Evolutionary conservation across 30 jellyfish, hydroid and myxozoan genomes (phyloP), one percentile per base, ranked within the genome.

Genomic region (Mastigias papua): DNA sequence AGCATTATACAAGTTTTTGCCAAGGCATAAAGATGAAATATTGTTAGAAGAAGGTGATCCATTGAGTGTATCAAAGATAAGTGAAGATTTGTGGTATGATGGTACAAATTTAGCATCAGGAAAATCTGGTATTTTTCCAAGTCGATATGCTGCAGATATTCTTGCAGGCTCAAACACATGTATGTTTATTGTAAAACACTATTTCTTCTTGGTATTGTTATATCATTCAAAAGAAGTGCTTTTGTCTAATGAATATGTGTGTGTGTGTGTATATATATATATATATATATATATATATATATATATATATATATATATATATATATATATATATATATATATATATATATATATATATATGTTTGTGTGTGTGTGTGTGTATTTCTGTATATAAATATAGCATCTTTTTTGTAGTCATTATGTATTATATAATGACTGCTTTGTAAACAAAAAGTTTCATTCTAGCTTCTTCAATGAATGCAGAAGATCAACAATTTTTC

Each of bases 11-110:
- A 88, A 81, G 61, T 93, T 93, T 67, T 65, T 75, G 21, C 93
- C 98, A 70, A 82, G 97, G 72, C 98, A 93, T 83, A 93, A 93
- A 93, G 98, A 93, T 87, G 98, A 93, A 73, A 60, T 93, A 11
- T 13, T 69, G 22, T 76, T 93, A 23, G 74, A 76, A 13, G 97
- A 93, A 79, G 98, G 98, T 6, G 98, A 93, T 69, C 98, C 98
- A 5, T 21, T 93, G 46, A 90, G 83, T 78, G 97, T 93, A 50
- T 34, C 69, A 5, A 88, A 93, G 68, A 23, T 77, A 15, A 48
- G 77, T 76, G 98, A 93, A 54, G 98, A 93, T 75, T 49, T 93
- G 30, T 93, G 98, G 98, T 82, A 31, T 71, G 98, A 93, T 61
- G 98, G 97, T n/a, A 76, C 92, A 19, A 93, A 93, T 81, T 78